These are phyloP conservation scores for Rapana venosa DNA, from an alignment of 2,888 invertebrate species.

Conservation along the genomic window DNA sequence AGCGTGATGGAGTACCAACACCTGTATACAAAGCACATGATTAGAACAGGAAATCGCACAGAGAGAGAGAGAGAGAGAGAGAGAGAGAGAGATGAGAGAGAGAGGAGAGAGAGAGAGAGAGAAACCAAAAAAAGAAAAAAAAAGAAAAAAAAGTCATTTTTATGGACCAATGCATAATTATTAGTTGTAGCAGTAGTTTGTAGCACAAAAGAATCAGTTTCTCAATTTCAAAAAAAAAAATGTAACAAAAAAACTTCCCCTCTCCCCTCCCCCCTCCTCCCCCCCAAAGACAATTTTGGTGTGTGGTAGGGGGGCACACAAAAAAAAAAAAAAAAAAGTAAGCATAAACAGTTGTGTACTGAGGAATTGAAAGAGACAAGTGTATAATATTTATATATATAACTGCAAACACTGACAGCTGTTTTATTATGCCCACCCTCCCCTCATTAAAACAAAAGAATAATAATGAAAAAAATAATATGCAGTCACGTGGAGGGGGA, in stretches of 20 bases:
- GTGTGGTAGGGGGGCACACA: no score
- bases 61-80: neutral
- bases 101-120: neutral
- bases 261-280: no score
- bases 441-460: no score
- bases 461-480: no score
- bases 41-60: conserved; percentile 8
- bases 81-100: neutral
- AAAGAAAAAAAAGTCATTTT: neutral
- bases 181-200: conserved; percentile 5
- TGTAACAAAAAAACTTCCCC: neutral
- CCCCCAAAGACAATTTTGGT: no score
- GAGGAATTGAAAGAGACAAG: no score
- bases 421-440: no score
- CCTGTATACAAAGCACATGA: conserved; percentile 25
- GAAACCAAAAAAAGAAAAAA: neutral
- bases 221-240: no score
- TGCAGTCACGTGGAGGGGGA: neutral
- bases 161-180: conserved; percentile 11
- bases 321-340: no score
- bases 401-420: no score
- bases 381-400: no score
- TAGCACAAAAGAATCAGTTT: neutral
- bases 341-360: no score
- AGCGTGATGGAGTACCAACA: conserved; percentile 10